Evolutionary conservation across 2,888 invertebrate genomes (phyloP), one percentile per base, ranked within the genome.

Genomic region (Caradrina kadenii): DNA sequence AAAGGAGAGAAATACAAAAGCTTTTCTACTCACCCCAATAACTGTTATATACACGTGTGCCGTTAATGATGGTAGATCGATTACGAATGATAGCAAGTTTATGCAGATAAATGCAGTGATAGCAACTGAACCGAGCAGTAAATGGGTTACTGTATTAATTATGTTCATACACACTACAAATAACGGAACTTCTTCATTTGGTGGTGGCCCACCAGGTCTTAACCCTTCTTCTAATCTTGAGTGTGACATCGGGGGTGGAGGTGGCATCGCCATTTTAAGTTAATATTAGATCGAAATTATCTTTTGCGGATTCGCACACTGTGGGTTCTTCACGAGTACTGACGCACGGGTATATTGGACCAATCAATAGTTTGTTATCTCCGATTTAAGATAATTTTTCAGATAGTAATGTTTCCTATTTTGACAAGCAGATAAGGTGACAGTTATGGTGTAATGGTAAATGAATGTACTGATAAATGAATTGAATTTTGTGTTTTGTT

Each of bases 21-120:
- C 3, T 8, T 10, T 13, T 45, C 17, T n/a, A 90, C 93, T 92
- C 81, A 93, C 93, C 85, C 93, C 93, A 72, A 82, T 82, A 45
- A 89, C 87, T 82, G 91, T 89, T 56, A 93, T 83, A 72, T 88
- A 91, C 26, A 93, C 83, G 71, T 93, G 93, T 63, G 86, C 88
- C 7, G 70, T 62, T 0, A 85, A 50, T 26, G 70, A 63, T 17
- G 31, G 3, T 0, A 62, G 6, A 21, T 52, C 53, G 8, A 26
- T 6, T 15, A 69, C 63, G 0, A 39, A 2, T 8, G n/a, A 49
- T 19, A 13, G 13, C n/a, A 7, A 7, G 59, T 80, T 85, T 3
- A 79, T 83, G 45, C 79, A 79, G 1, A 76, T 55, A 4, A 90
- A 79, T 1, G 88, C 87, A 76, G 79, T 74, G 45, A 89, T 82